These are phyloP conservation scores for Oncopodura yosiiana DNA, from an alignment of 1,140 invertebrate genomes.

Conservation along the genomic window DNA sequence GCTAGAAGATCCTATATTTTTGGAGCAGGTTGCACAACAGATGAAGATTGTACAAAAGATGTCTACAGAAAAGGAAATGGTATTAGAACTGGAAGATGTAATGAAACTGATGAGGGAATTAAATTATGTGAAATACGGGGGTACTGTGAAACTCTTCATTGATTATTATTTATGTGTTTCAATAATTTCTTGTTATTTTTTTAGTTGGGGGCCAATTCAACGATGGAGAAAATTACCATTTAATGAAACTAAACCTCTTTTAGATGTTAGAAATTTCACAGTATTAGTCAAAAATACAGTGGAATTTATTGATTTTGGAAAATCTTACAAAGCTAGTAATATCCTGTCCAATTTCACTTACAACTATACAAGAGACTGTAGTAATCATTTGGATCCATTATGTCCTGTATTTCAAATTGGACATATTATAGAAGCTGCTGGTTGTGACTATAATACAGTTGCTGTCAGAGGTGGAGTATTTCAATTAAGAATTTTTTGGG, in stretches of 20 bases:
- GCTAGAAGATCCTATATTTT: constrained; percentile 40
- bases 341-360: constrained; percentile 40
- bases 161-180: constrained; percentile 3
- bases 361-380: constrained; percentile 40
- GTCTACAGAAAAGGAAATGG: constrained; percentile 39
- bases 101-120: constrained; percentile 7
- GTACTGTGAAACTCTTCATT: constrained; percentile 47
- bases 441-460: too few relatives aligned
- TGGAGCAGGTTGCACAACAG: constrained; percentile 13
- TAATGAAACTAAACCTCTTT: constrained; percentile 5
- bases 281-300: constrained; percentile 35
- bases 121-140: constrained; percentile 43
- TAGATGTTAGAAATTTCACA: constrained; percentile 20
- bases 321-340: constrained; percentile 38
- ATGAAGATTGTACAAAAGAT: constrained; percentile 36
- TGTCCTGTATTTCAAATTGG: constrained; percentile 47
- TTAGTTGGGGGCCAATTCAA: neutral
- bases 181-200: neutral
- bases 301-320: constrained; percentile 40
- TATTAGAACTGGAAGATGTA: constrained; percentile 43
- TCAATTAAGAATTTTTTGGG: too few relatives aligned
- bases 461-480: too few relatives aligned
- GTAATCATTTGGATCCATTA: constrained; percentile 37
- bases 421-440: constrained; percentile 42
- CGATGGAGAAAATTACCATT: neutral